A percentile compares a stretch with the other conserved stretches of the same genome.
Conservation (phyloP, 2,113 vertebrate species). For the Sinocyclocheilus grahami region DNA sequence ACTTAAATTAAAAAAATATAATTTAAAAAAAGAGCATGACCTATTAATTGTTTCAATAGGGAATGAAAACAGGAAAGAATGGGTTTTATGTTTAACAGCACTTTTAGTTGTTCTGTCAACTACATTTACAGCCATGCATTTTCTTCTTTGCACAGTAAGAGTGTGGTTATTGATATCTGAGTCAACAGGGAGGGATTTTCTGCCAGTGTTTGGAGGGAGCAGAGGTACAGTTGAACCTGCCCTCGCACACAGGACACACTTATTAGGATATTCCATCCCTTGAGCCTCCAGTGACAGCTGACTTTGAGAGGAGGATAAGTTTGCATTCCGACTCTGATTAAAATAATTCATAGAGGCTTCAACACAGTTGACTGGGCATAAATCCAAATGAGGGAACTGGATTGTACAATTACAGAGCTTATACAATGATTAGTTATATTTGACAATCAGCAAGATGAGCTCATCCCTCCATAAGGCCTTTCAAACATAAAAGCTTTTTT, state of each 20-base stretch:
- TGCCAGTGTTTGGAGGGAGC: background rate
- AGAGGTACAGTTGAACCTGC: background rate
- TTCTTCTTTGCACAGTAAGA: background rate
- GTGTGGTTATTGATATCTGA: background rate
- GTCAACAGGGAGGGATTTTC: background rate
- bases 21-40: background rate
- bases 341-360: background rate
- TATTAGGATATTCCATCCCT: conserved; percentile 7
- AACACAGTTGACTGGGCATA: background rate
- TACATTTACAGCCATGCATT: background rate
- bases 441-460: background rate
- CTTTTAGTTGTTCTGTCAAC: background rate
- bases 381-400: background rate
- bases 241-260: background rate
- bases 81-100: background rate
- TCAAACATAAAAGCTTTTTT: background rate
- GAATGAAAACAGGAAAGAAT: background rate
- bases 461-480: background rate
- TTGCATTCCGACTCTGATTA: conserved; percentile 13
- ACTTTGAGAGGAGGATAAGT: background rate
- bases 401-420: background rate
- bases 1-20: no score
- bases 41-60: background rate
- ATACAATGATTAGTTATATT: background rate
- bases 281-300: conserved; percentile 39